A percentile compares a stretch with the other conserved stretches of the same genome.
Conservation (phyloP, 2,113 vertebrate genomes). For the Gallinago media region DNA sequence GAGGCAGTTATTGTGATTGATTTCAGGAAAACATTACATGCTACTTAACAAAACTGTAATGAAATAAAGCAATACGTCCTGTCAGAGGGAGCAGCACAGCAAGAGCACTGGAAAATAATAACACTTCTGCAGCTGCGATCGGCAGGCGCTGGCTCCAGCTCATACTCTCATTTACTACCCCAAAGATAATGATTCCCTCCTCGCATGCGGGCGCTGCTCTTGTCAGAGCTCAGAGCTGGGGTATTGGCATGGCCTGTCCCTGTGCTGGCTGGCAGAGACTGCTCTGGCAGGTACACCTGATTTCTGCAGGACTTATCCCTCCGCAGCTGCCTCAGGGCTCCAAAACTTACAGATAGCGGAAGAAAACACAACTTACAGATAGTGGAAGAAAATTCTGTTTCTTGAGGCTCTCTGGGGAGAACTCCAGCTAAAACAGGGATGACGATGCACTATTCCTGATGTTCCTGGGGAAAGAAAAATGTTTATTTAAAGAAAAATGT, state of each 20-base stretch:
- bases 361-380: neutral
- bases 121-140: neutral
- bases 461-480: neutral
- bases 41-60: neutral
- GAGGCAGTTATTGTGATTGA: neutral
- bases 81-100: neutral
- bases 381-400: neutral
- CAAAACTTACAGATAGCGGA: neutral
- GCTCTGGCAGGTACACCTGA: no score
- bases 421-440: neutral
- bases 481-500: neutral
- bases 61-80: neutral
- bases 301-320: no score
- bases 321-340: neutral
- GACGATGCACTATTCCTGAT: fast-evolving
- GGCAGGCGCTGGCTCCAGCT: neutral
- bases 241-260: neutral
- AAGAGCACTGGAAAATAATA: neutral
- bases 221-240: neutral
- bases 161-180: neutral
- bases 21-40: neutral
- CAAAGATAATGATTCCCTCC: neutral
- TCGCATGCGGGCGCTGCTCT: neutral
- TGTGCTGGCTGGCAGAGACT: neutral
- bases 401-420: neutral